These are phyloP conservation scores for Selene dorsalis DNA, from an alignment of 2,797 vertebrate species.

Conservation along the genomic window DNA sequence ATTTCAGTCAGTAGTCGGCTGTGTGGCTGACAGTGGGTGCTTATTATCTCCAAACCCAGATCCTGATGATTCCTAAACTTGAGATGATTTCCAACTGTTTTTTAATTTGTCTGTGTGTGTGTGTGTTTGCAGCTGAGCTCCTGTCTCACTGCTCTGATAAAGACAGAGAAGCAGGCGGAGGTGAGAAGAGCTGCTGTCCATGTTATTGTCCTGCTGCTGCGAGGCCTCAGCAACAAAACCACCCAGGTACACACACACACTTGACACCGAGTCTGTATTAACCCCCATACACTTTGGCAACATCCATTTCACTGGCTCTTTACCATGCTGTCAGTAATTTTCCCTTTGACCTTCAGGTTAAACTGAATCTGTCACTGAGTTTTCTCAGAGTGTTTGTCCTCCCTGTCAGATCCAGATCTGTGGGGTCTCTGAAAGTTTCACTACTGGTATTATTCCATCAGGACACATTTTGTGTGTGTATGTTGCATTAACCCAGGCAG, in stretches of 20 bases:
- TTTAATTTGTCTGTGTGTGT: neutral
- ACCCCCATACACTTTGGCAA: neutral
- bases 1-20: too few relatives aligned
- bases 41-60: neutral
- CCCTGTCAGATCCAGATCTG: neutral
- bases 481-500: too few relatives aligned
- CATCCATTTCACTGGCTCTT: neutral
- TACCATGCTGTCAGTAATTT: neutral
- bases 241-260: slow-evolving; percentile 85
- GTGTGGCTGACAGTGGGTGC: too few relatives aligned
- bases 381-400: neutral
- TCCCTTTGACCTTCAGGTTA: slow-evolving; percentile 1
- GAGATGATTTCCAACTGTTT: too few relatives aligned
- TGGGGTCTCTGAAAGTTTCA: too few relatives aligned
- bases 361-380: neutral
- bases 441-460: slow-evolving; percentile 23
- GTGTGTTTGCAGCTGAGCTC: slow-evolving; percentile 84
- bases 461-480: too few relatives aligned
- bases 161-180: slow-evolving; percentile 87
- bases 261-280: neutral
- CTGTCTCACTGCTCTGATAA: slow-evolving; percentile 90
- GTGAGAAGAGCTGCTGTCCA: slow-evolving; percentile 93
- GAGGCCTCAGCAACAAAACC: slow-evolving; percentile 89
- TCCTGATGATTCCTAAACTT: neutral
- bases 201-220: slow-evolving; percentile 89